Percentiles rank a stretch among this genome's conserved stretches.
These are phyloP conservation scores for Trididemnum clinides DNA, from an alignment of 23 tunicate genomes.

Conservation along the genomic window DNA sequence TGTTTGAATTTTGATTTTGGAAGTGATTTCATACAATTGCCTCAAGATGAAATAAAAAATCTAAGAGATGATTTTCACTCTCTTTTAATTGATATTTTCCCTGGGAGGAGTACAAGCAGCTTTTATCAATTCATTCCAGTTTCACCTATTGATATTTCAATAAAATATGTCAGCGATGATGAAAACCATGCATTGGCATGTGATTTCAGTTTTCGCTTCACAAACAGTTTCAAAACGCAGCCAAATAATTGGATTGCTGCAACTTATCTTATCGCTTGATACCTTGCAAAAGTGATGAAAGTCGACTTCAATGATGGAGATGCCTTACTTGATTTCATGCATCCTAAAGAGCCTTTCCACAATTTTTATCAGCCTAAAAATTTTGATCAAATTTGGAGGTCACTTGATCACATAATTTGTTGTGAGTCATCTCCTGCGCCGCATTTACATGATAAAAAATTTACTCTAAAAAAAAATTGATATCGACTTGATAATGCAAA, in stretches of 20 bases:
- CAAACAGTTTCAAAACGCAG: background rate
- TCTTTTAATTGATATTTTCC: background rate
- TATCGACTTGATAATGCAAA: background rate
- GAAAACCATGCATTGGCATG: background rate
- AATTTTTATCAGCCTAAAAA: background rate
- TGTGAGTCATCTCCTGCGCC: background rate
- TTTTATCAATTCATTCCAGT: no score
- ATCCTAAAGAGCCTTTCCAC: background rate
- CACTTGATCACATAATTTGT: background rate
- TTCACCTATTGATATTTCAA: background rate
- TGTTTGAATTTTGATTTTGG: background rate
- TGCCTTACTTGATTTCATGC: background rate
- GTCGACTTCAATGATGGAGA: background rate
- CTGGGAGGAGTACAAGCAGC: background rate
- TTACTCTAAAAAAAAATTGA: background rate
- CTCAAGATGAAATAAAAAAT: background rate
- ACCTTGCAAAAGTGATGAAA: no score
- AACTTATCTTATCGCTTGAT: no score
- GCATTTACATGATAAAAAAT: background rate
- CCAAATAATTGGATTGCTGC: background rate
- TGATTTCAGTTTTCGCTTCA: background rate
- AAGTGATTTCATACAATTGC: background rate
- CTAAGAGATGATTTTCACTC: no score
- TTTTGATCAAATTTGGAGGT: background rate
- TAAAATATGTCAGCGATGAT: background rate